Evolutionary conservation across 2,113 vertebrate species (phyloP).

Genomic region (Nothocercus nigrocapillus): DNA sequence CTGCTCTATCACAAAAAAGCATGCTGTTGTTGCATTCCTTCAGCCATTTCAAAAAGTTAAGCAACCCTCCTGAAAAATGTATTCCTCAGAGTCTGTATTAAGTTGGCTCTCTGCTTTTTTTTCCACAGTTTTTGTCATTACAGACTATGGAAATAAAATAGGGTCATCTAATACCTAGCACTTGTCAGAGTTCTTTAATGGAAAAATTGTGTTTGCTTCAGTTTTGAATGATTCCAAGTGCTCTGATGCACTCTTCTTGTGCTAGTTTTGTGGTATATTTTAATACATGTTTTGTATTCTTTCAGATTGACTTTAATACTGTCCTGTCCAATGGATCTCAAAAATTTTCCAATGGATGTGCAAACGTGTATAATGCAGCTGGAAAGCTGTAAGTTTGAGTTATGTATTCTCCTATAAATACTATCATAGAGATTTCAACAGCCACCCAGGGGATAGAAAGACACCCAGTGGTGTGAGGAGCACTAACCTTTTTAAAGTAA

Average conservation of each 20-base stretch:
- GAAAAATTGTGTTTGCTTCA: neutral
- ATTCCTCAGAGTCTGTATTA: neutral
- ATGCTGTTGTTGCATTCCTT: neutral
- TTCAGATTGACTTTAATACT: constrained; percentile 93
- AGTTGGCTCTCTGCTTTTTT: neutral
- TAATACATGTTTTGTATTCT: constrained; percentile 54
- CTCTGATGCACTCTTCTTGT: neutral
- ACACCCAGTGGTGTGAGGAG: neutral
- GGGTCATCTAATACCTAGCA: neutral
- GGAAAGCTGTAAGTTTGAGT: constrained; percentile 92
- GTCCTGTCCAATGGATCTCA: constrained; percentile 97
- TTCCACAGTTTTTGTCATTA: neutral
- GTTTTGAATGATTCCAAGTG: neutral
- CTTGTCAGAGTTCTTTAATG: neutral
- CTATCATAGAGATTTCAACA: neutral
- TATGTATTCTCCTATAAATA: neutral
- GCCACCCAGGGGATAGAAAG: neutral
- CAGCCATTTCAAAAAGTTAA: neutral
- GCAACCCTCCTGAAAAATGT: neutral
- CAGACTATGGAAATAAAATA: neutral
- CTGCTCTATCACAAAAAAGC: neutral
- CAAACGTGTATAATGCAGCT: constrained; percentile 99
- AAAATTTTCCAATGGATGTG: constrained; percentile 98
- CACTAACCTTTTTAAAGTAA: neutral
- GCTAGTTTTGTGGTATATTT: neutral